A percentile compares a stretch with the other conserved stretches of the same genome.
Conservation (phyloP, 2,113 vertebrate genomes). For the Melanotaenia duboulayi region DNA sequence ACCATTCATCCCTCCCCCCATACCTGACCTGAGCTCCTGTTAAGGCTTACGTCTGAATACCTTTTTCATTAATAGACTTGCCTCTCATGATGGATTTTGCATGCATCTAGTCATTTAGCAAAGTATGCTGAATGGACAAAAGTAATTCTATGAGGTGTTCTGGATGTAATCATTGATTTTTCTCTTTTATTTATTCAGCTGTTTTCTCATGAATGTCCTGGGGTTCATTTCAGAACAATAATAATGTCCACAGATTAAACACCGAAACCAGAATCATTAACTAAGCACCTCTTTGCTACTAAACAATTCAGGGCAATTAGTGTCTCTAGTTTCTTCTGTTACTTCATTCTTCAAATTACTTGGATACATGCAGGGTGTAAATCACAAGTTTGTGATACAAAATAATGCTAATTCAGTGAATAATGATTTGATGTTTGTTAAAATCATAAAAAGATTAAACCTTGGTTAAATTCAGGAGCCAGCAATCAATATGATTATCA, state of each 20-base stretch:
- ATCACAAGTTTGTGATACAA: no score
- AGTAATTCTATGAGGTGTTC: not conserved
- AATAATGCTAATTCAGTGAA: no score
- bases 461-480: no score
- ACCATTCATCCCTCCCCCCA: slow-evolving; percentile 28
- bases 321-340: slow-evolving; percentile 3
- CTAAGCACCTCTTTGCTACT: slow-evolving; percentile 12
- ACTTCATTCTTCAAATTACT: not conserved
- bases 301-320: slow-evolving; percentile 16
- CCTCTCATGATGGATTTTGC: not conserved
- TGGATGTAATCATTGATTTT: slow-evolving; percentile 5
- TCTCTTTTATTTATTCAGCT: not conserved
- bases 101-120: not conserved
- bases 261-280: not conserved
- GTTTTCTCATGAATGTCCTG: slow-evolving; percentile 1
- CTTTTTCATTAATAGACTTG: not conserved
- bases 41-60: slow-evolving; percentile 5
- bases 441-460: no score
- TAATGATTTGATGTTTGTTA: no score
- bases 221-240: slow-evolving; percentile 11
- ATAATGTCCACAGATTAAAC: slow-evolving; percentile 22
- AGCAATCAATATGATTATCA: no score
- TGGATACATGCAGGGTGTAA: not conserved
- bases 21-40: not conserved
- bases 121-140: not conserved